Evolutionary conservation across 2,888 invertebrate genomes (phyloP).

Genomic region (Tenthredo notha): DNA sequence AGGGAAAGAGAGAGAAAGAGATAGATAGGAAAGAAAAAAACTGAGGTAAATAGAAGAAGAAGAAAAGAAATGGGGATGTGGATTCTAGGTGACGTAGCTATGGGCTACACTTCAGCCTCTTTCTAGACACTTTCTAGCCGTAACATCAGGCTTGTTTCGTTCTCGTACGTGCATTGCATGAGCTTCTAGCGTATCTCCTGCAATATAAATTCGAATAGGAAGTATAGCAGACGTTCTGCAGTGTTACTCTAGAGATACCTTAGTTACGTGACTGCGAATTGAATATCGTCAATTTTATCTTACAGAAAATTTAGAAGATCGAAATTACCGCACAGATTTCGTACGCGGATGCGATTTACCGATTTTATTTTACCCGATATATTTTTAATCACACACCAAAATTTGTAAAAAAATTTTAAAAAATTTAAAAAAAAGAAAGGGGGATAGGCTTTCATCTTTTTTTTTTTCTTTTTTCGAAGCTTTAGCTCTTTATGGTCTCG

Average conservation of each 20-base stretch:
- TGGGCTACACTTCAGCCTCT: conserved; percentile 2
- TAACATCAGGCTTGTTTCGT: conserved; percentile 34
- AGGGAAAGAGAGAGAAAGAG: background rate
- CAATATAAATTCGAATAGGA: conserved; percentile 47
- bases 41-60: too few relatives aligned
- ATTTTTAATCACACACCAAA: too few relatives aligned
- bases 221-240: conserved; percentile 26
- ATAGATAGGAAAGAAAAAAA: background rate
- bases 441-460: background rate
- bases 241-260: conserved; percentile 43
- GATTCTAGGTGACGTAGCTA: conserved; percentile 32
- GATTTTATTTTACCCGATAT: background rate
- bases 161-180: conserved; percentile 42
- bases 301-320: background rate
- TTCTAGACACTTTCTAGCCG: conserved; percentile 43
- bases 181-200: conserved; percentile 22
- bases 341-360: background rate
- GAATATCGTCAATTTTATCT: conserved; percentile 33
- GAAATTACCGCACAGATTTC: background rate
- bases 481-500: too few relatives aligned
- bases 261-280: conserved; percentile 47
- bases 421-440: background rate
- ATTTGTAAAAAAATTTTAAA: background rate
- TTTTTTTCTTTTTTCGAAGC: background rate
- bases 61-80: conserved; percentile 10